Evolutionary conservation across 2,797 vertebrate genomes (phyloP).

Genomic region (Podarcis siculus): DNA sequence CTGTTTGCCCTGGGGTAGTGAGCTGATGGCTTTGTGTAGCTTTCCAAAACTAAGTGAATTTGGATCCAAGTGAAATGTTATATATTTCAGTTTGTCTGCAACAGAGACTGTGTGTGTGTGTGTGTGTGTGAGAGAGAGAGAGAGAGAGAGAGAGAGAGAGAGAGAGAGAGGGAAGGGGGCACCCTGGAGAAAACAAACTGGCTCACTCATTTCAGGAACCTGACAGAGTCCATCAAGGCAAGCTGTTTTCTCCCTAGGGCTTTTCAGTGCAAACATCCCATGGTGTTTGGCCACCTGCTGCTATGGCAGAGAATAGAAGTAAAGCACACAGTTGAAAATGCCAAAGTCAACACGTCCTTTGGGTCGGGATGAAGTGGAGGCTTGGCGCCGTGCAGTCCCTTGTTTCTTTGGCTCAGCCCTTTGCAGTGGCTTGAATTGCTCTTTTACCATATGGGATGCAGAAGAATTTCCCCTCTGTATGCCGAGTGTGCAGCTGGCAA

Average conservation of each 20-base stretch:
- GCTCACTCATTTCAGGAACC: constrained; percentile 4
- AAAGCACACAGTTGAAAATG: constrained; percentile 15
- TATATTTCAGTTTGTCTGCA: neutral
- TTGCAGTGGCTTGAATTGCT: neutral
- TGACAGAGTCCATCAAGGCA: constrained; percentile 17
- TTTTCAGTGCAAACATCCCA: constrained; percentile 35
- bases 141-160: neutral
- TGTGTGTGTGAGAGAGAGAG: neutral
- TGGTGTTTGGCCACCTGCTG: neutral
- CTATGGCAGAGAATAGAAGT: constrained; percentile 3
- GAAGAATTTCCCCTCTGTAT: constrained; percentile 3
- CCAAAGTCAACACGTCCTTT: constrained; percentile 26
- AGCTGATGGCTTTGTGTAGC: neutral
- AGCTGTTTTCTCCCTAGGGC: neutral
- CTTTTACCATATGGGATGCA: neutral
- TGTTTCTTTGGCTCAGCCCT: neutral
- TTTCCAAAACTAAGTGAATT: neutral
- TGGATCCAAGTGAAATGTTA: neutral
- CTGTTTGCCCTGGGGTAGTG: neutral
- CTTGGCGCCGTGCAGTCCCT: constrained; percentile 4
- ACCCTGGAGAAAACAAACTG: neutral
- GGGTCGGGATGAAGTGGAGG: constrained; percentile 29
- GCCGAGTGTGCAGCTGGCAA: neutral
- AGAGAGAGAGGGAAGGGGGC: neutral
- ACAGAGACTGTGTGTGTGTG: neutral